These are phyloP conservation scores for Canis aureus DNA, from an alignment of 2,113 vertebrate species.

Conservation along the genomic window DNA sequence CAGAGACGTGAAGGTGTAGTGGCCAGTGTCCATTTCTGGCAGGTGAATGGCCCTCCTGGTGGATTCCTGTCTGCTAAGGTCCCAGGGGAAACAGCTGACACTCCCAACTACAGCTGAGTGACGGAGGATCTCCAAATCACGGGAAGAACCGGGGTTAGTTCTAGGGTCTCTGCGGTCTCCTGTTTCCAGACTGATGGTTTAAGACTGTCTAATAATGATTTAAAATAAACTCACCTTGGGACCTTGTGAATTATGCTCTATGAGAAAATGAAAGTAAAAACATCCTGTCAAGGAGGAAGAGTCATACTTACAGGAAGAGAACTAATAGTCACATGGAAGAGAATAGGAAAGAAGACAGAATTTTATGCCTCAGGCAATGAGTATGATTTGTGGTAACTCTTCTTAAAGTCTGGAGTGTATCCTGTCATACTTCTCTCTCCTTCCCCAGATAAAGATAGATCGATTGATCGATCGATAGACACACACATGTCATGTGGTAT, in stretches of 20 bases:
- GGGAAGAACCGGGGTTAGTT: neutral
- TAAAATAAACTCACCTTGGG: neutral
- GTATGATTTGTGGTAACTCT: neutral
- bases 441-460: neutral
- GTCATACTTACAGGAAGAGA: too few relatives aligned
- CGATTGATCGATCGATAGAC: neutral
- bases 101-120: neutral
- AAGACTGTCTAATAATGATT: neutral
- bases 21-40: neutral
- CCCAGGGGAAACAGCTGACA: neutral
- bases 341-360: neutral
- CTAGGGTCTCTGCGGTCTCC: neutral
- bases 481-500: neutral
- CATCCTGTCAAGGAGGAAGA: neutral
- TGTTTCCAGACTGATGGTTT: neutral
- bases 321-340: neutral
- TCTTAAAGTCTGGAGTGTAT: neutral
- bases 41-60: neutral
- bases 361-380: neutral
- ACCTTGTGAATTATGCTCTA: neutral
- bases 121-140: neutral
- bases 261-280: neutral
- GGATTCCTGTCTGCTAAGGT: neutral
- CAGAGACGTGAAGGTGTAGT: neutral
- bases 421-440: neutral